Percentiles rank a stretch among this genome's conserved stretches.
Conservation (phyloP, 2,888 invertebrate genomes). For the Hemistola chrysoprasaria region DNA sequence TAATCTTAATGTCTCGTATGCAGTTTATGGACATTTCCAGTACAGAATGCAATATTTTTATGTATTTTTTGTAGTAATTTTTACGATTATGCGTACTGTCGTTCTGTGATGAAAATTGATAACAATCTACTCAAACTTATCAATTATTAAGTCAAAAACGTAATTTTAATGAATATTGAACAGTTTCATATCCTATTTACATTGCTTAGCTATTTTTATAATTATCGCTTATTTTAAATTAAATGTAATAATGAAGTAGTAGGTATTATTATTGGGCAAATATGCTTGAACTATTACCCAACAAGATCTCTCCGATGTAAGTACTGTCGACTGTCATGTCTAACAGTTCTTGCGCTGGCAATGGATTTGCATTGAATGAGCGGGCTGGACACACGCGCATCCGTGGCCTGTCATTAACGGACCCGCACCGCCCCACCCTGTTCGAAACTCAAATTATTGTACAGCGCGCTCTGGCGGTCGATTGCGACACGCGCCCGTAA, state of each 20-base stretch:
- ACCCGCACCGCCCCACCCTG: constrained; percentile 69
- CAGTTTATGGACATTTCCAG: constrained; percentile 5
- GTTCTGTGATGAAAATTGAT: no score
- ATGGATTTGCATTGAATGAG: constrained; percentile 77
- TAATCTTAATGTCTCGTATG: constrained; percentile 3
- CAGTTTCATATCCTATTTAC: no score
- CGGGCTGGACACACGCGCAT: constrained; percentile 72
- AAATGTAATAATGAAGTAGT: no score
- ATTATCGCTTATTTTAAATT: no score
- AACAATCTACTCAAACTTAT: no score
- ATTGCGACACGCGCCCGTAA: constrained; percentile 55
- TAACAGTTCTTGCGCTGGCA: constrained; percentile 48
- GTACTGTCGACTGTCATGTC: constrained; percentile 51
- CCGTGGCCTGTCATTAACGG: constrained; percentile 77
- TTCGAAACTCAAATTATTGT: constrained; percentile 71
- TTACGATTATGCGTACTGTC: no score
- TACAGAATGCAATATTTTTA: neutral
- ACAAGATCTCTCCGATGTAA: no score
- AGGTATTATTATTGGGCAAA: no score
- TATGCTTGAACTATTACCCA: constrained; percentile 3
- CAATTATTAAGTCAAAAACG: no score
- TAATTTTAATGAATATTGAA: no score
- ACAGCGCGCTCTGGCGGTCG: constrained; percentile 35
- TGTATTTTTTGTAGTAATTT: no score
- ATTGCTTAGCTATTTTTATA: no score